Evolutionary conservation across 2,888 invertebrate genomes (phyloP).

Genomic region (Hirtodrosophila trivittata): DNA sequence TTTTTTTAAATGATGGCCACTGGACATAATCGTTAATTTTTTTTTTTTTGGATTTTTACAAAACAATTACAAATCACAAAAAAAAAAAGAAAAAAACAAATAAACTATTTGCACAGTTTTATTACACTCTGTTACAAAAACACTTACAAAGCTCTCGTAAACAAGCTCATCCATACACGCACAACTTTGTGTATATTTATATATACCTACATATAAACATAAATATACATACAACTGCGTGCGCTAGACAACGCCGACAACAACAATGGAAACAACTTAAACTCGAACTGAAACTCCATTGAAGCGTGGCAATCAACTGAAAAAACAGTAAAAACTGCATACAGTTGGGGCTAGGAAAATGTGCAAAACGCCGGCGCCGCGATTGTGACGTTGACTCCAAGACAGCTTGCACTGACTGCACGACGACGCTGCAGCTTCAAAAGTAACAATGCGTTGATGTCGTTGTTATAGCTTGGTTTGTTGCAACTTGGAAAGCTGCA

Average conservation of each 20-base stretch:
- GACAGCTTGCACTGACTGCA: background rate
- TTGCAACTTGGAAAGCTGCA: conserved; percentile 32
- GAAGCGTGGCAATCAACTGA: conserved; percentile 80
- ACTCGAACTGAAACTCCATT: conserved; percentile 77
- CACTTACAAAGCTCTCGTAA: background rate
- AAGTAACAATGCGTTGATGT: conserved; percentile 11
- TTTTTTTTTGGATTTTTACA: background rate
- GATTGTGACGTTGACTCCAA: conserved; percentile 12
- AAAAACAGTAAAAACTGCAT: conserved; percentile 62
- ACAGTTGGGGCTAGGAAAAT: conserved; percentile 45
- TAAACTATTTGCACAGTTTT: background rate
- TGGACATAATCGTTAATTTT: background rate
- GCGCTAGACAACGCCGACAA: conserved; percentile 37
- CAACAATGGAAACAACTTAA: conserved; percentile 37
- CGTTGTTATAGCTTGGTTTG: conserved; percentile 7
- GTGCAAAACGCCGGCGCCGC: conserved; percentile 40
- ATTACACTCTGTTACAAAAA: background rate
- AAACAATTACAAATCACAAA: background rate
- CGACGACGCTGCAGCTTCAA: conserved; percentile 8
- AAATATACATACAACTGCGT: conserved; percentile 13
- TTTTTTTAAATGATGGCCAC: no score
- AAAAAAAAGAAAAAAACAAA: conserved; percentile 3
- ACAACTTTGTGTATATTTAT: conserved; percentile 2
- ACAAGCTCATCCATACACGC: background rate
- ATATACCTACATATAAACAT: conserved; percentile 1